Base-by-base conservation (phyloP, 2,113 vertebrate genomes). In the Chloroceryle aenea region DNA sequence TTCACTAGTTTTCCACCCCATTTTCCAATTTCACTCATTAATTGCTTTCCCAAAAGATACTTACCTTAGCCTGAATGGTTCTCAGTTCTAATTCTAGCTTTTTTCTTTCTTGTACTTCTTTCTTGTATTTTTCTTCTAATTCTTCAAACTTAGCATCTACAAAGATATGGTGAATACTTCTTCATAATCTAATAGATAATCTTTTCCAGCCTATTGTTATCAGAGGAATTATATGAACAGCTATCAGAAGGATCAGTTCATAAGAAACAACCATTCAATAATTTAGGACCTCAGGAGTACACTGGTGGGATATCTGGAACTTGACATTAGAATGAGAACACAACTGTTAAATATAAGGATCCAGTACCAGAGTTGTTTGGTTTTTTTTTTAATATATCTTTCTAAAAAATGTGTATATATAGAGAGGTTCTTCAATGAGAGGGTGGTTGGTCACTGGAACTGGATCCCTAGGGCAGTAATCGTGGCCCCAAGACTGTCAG, bases 51-150 rank as follows among this genome's bases (percentile, higher is more conserved):
- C 25, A 63, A 80, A 23, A 26, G 16, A 73, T 55, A 84, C 98
- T 97, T 93, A 99, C 99, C 89, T 99, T 99, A 78, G 98, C 96
- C 56, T 99, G 99, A 27, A 98, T 78, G 6, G 97, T 78, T 97
- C 98, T 99, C 42, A 99, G 83, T 83, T 99, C 99, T 58, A 98
- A 95, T 87, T 99, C 99, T 19, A 99, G 93, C 58, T 95, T 98
- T 96, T 98, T 99, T 61, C 98, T 98, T 95, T 99, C 99, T 97
- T 99, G 98, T 84, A 99, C 97, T 95, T 99, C 99, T 94, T 98
- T 98, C 92, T 94, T 98, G 80, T 98, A 99, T 98, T 99, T 99
- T 96, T 99, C 98, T 96, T 99, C 98, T 66, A 99, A 89, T 42
- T 99, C 98, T 68, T 99, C 98, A 69, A 98, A 96, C 85, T 96